These are phyloP conservation scores for Campopleginae sp. DNA, from an alignment of 2,888 invertebrate species.

Conservation along the genomic window DNA sequence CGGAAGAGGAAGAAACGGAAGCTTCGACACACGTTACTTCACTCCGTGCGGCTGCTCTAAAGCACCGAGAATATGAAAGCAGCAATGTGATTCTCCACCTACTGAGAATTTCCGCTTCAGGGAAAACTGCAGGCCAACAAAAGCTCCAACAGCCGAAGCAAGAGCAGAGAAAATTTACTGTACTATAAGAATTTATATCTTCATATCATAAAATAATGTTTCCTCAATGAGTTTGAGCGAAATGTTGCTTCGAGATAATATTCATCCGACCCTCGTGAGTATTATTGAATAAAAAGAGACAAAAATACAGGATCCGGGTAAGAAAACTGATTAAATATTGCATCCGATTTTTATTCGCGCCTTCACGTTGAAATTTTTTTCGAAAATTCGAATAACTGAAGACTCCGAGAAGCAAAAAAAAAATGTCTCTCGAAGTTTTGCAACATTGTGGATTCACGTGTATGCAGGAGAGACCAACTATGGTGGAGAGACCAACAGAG, in stretches of 20 bases:
- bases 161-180: slow-evolving; percentile 32
- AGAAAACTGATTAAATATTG: too few relatives aligned
- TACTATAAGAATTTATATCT: slow-evolving; percentile 8
- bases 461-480: too few relatives aligned
- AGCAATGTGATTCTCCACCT: slow-evolving; percentile 51
- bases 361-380: too few relatives aligned
- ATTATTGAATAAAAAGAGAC: neutral
- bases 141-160: slow-evolving; percentile 25
- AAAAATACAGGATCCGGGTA: too few relatives aligned
- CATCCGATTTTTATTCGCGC: too few relatives aligned
- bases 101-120: slow-evolving; percentile 73
- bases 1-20: slow-evolving; percentile 66
- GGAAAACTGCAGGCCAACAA: slow-evolving; percentile 38
- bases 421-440: too few relatives aligned
- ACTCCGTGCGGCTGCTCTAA: slow-evolving; percentile 75
- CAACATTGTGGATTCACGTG: too few relatives aligned
- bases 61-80: slow-evolving; percentile 64
- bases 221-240: neutral
- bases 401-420: too few relatives aligned
- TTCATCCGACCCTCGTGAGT: neutral
- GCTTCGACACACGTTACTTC: slow-evolving; percentile 78
- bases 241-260: neutral
- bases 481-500: too few relatives aligned
- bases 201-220: slow-evolving; percentile 4
- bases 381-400: too few relatives aligned